Conservation (phyloP, 2,797 vertebrate genomes). For the Botia kubotai region DNA sequence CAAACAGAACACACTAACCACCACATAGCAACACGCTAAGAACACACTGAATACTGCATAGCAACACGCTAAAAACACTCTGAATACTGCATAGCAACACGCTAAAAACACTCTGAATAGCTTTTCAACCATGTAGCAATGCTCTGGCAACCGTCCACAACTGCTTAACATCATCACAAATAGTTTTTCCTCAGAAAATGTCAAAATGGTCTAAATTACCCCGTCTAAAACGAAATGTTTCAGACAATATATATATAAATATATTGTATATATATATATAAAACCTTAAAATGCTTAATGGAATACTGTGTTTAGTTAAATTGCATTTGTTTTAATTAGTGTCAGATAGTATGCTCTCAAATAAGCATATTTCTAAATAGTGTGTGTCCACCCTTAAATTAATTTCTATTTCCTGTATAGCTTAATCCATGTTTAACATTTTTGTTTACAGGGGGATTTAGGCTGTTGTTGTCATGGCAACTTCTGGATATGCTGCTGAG, state of each 20-base stretch:
- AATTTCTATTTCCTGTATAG: not conserved
- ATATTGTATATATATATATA: no score
- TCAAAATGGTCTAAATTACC: no score
- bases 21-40: no score
- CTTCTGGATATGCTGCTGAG: conserved; percentile 87
- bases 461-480: conserved; percentile 81
- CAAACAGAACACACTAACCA: not conserved
- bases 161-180: not conserved
- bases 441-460: conserved; percentile 19
- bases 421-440: conserved; percentile 2
- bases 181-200: not conserved
- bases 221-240: no score
- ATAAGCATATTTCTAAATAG: not conserved
- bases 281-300: no score
- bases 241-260: no score
- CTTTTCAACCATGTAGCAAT: not conserved
- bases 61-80: not conserved
- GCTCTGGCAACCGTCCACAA: not conserved
- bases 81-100: not conserved
- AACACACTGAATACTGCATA: no score
- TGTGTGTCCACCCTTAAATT: not conserved
- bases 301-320: no score
- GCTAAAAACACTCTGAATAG: not conserved
- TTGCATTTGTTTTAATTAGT: no score
- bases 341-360: not conserved